Base-by-base conservation (phyloP, 1,140 invertebrate genomes). In the Carcinoscorpius rotundicauda region DNA sequence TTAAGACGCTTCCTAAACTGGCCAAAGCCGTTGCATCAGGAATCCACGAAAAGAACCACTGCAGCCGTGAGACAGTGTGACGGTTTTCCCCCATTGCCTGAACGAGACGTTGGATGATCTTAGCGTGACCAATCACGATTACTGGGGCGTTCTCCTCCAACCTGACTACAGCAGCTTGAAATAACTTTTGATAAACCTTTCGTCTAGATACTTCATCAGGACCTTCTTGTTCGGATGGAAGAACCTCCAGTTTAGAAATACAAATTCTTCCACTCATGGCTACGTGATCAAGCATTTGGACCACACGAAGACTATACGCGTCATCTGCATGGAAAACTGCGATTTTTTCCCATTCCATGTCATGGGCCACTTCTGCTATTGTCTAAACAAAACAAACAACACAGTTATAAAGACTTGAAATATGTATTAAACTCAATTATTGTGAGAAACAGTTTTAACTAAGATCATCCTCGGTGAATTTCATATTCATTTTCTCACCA, bases 321-420 rank as follows among this genome's bases (percentile, higher is more conserved):
- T 73, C 72, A 50, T 74, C 70, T 6, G 68, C 64, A 58, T 76
- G 73, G 6, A 79, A 69, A 5, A 76, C 60, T 51, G 74, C 66
- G 11, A 77, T 69, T 58, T 72, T 71, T 58, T 75, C 69, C 78
- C 78, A 78, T 9, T 73, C 58, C 59, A 78, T 65, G 50, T 71
- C 66, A 3, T 73, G 69, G 57, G 76, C 64, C 0, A 74, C 64
- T 59, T 67, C 64, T n/a, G 72, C 70, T 5, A 76, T 68, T 4
- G 72, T 74, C 77, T 79, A 64, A 4, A 68, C 67, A 58, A 59
- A 62, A 29, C 58, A 58, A 66, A n/a, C 49, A 49, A 10, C 3
- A 49, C 6, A 56, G 49, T 29, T 29, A 29, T 29, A 29, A 29
- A 29, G 29, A 29, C 29, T 29, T 29, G 29, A 29, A 29, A 29